These are phyloP conservation scores for Calyptommatus sinebrachiatus DNA, from an alignment of 2,113 vertebrate genomes.

Conservation along the genomic window DNA sequence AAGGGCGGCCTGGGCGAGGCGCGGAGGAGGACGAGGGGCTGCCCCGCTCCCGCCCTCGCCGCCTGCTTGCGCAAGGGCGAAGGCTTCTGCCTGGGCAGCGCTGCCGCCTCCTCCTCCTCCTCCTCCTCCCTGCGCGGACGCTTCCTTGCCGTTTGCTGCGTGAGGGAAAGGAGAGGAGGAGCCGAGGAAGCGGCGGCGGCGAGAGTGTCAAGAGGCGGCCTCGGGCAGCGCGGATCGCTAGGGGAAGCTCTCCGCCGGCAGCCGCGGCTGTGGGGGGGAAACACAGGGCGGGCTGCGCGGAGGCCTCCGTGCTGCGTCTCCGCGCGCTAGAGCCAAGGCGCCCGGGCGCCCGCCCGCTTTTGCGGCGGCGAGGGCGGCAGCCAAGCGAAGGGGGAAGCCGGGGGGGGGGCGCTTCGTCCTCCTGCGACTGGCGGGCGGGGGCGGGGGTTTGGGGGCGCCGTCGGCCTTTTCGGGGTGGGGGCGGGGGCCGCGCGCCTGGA, in stretches of 20 bases:
- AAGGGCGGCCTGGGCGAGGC: background rate
- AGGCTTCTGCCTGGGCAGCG: conserved; percentile 20
- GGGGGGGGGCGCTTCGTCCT: background rate
- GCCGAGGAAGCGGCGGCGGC: conserved; percentile 35
- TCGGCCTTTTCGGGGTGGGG: conserved; percentile 59
- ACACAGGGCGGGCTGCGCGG: no score
- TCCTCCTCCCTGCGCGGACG: conserved; percentile 15
- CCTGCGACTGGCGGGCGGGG: background rate
- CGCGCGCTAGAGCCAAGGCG: no score
- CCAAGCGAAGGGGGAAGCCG: background rate
- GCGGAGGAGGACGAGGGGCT: background rate
- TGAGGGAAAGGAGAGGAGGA: conserved; percentile 55
- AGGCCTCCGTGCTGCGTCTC: no score
- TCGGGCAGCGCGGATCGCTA: conserved; percentile 10
- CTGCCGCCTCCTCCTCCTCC: conserved; percentile 29
- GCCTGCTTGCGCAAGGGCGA: background rate
- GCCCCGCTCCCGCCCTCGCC: background rate
- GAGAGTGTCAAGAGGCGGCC: conserved; percentile 24
- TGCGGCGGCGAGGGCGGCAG: background rate
- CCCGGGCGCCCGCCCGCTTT: no score
- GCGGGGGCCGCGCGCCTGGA: conserved; percentile 66
- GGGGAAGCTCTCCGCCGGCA: conserved; percentile 11
- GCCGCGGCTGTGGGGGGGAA: no score
- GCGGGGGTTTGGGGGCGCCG: conserved; percentile 17
- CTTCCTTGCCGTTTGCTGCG: conserved; percentile 49